A percentile compares a stretch with the other conserved stretches of the same genome.
Conservation (phyloP, 2,888 invertebrate species). For the Anarsia innoxiella region DNA sequence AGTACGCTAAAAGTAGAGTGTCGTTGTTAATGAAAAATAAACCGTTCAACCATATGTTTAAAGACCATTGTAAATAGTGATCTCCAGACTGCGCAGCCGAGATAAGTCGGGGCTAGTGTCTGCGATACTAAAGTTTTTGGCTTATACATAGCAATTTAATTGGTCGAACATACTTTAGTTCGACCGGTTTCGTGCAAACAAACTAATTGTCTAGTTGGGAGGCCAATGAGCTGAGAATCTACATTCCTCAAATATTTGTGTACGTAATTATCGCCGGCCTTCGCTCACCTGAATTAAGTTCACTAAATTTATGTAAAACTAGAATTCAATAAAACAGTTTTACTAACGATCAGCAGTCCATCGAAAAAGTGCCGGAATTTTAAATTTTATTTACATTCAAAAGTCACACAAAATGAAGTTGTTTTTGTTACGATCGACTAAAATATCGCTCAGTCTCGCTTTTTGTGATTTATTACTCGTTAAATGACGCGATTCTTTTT, state of each 20-base stretch:
- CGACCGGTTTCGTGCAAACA: slow-evolving; percentile 40
- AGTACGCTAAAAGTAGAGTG: slow-evolving; percentile 7
- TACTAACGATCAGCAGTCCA: too few species aligned
- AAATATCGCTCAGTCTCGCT: too few species aligned
- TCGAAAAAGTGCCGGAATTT: too few species aligned
- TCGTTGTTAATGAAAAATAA: slow-evolving; percentile 5
- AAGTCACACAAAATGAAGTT: too few species aligned
- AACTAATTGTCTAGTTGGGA: slow-evolving; percentile 37
- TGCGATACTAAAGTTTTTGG: slow-evolving; percentile 1
- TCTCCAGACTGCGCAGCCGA: neutral
- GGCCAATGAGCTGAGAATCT: slow-evolving; percentile 44
- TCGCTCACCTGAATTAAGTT: slow-evolving; percentile 20
- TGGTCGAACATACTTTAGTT: neutral
- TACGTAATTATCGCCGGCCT: slow-evolving; percentile 45
- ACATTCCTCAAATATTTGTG: slow-evolving; percentile 51
- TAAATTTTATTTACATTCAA: too few species aligned
- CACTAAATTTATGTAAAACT: too few species aligned
- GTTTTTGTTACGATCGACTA: too few species aligned
- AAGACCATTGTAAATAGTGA: slow-evolving; percentile 1
- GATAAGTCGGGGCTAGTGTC: slow-evolving; percentile 2
- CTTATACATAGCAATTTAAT: slow-evolving; percentile 1
- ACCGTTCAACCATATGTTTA: slow-evolving; percentile 1
- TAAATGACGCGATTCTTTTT: slow-evolving; percentile 8
- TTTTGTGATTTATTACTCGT: slow-evolving; percentile 3
- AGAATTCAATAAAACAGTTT: too few species aligned